Conservation (phyloP, 2,113 vertebrate genomes). For the Corythornis madagascariensis region DNA sequence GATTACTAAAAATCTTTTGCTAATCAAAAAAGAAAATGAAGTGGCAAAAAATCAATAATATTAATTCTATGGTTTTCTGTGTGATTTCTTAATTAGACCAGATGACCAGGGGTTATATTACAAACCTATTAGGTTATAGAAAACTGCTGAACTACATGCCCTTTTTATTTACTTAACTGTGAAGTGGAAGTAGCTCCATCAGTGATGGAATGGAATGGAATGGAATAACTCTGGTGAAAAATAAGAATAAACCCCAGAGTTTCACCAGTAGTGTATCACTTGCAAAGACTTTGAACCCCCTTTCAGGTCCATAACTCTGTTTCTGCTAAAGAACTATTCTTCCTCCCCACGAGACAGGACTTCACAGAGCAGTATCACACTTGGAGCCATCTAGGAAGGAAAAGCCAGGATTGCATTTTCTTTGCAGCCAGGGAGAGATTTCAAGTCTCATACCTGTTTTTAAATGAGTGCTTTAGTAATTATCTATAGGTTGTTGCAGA, state of each 20-base stretch:
- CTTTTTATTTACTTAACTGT: not conserved
- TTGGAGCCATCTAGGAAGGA: not conserved
- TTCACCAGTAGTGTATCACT: not conserved
- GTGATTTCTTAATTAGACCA: not conserved
- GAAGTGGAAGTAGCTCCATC: not conserved
- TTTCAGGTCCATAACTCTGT: not conserved
- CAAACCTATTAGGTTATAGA: not conserved
- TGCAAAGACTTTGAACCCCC: not conserved
- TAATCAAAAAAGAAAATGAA: not conserved
- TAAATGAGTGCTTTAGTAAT: not conserved
- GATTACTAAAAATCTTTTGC: not conserved
- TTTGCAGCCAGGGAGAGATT: not conserved
- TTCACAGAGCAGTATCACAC: not conserved
- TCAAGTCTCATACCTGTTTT: not conserved
- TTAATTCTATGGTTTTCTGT: not conserved
- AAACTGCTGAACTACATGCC: not conserved
- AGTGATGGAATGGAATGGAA: not conserved
- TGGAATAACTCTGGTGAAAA: not conserved
- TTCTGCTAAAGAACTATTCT: not conserved
- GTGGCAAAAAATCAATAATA: not conserved
- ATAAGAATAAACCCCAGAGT: not conserved
- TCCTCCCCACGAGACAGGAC: not conserved
- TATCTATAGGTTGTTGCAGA: not conserved
- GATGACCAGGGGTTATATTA: not conserved
- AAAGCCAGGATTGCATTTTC: not conserved